Conservation (phyloP, 2,888 invertebrate genomes). For the Drosophila pegasa region DNA sequence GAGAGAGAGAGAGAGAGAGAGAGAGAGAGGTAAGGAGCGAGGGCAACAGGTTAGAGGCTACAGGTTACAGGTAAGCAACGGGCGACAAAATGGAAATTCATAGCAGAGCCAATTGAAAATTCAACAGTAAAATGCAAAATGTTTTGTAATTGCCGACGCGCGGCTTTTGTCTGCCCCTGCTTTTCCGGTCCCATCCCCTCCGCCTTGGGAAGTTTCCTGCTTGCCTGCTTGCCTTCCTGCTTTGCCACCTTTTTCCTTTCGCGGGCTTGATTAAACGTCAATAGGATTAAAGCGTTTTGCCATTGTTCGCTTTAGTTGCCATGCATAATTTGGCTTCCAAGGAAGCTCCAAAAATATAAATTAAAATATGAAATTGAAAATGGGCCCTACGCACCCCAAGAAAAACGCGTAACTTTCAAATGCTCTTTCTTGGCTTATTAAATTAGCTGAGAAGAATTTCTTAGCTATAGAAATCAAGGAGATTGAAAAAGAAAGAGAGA, state of each 20-base stretch:
- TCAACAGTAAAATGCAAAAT: conserved; percentile 66
- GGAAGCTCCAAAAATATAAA: conserved; percentile 46
- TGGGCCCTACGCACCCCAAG: no score
- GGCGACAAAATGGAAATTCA: conserved; percentile 59
- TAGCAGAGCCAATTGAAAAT: conserved; percentile 69
- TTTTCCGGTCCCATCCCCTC: conserved; percentile 8
- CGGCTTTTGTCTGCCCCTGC: conserved; percentile 34
- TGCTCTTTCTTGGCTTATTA: neutral
- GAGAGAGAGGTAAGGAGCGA: neutral
- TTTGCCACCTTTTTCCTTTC: conserved; percentile 1
- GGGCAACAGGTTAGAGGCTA: conserved; percentile 57
- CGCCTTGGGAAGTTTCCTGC: neutral
- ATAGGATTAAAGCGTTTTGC: conserved; percentile 74
- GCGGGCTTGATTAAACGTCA: conserved; percentile 72
- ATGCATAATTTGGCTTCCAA: conserved; percentile 52
- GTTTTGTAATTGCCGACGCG: conserved; percentile 59
- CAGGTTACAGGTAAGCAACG: conserved; percentile 51
- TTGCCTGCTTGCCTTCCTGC: conserved; percentile 1
- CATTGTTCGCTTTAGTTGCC: conserved; percentile 40
- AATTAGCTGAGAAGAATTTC: neutral
- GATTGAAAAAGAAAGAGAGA: no score
- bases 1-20: neutral
- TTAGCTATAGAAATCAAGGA: neutral
- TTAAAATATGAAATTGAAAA: conserved; percentile 37
- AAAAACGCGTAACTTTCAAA: neutral